Evolutionary conservation across 2,888 invertebrate species (phyloP).

Genomic region (Ligdia adustata): DNA sequence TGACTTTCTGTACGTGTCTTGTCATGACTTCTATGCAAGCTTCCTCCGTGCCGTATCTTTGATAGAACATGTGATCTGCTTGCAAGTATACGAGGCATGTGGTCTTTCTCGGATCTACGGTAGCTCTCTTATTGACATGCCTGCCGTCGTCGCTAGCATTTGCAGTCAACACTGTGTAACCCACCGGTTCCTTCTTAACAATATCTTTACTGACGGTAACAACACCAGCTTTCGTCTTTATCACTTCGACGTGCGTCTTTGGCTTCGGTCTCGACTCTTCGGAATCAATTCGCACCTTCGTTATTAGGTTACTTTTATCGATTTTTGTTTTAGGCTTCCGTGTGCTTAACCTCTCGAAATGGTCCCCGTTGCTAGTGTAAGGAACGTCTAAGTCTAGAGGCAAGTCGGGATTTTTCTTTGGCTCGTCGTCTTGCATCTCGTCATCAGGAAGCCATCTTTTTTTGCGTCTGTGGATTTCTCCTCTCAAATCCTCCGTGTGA

Average conservation of each 20-base stretch:
- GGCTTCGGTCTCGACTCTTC: slow-evolving; percentile 85
- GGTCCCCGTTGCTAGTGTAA: slow-evolving; percentile 85
- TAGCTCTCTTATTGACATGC: slow-evolving; percentile 87
- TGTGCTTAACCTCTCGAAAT: slow-evolving; percentile 76
- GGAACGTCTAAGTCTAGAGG: slow-evolving; percentile 87
- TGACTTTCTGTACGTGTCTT: slow-evolving; percentile 96
- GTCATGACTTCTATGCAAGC: slow-evolving; percentile 98
- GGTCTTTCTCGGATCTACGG: slow-evolving; percentile 93
- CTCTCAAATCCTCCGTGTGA: slow-evolving; percentile 64
- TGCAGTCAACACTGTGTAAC: slow-evolving; percentile 72
- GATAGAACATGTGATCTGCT: slow-evolving; percentile 98
- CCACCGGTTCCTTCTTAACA: slow-evolving; percentile 84
- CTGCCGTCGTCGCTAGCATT: slow-evolving; percentile 82
- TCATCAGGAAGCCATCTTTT: slow-evolving; percentile 89
- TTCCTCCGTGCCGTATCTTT: slow-evolving; percentile 96
- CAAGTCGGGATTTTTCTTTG: slow-evolving; percentile 86
- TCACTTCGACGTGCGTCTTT: slow-evolving; percentile 87
- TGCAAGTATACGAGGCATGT: slow-evolving; percentile 98
- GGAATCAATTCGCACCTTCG: slow-evolving; percentile 78
- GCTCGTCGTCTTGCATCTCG: slow-evolving; percentile 82
- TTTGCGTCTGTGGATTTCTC: slow-evolving; percentile 70
- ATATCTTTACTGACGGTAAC: slow-evolving; percentile 86
- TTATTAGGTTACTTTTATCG: slow-evolving; percentile 80
- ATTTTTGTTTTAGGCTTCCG: slow-evolving; percentile 80
- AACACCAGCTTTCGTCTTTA: slow-evolving; percentile 86